These are phyloP conservation scores for Agrotis clavis DNA, from an alignment of 2,888 invertebrate genomes.

Conservation along the genomic window DNA sequence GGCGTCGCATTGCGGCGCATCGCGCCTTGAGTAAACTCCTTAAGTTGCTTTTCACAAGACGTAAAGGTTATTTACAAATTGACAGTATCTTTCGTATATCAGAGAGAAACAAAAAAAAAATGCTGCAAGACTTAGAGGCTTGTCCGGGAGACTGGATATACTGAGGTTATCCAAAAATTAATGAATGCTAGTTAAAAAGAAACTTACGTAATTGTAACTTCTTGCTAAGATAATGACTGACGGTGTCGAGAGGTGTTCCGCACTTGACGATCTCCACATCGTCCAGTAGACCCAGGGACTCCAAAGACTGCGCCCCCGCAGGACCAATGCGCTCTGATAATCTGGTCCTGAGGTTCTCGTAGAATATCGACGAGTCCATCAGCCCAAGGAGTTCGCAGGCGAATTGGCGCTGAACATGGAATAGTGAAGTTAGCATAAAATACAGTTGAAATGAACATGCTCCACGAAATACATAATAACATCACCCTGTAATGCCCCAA, in stretches of 20 bases:
- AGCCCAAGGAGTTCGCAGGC: constrained; percentile 96
- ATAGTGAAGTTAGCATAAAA: background rate
- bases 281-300: constrained; percentile 96
- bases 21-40: too few species aligned
- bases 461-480: too few species aligned
- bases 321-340: constrained; percentile 95
- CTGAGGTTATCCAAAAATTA: too few species aligned
- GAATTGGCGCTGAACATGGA: constrained; percentile 93
- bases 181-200: background rate
- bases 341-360: constrained; percentile 97
- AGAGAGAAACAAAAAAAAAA: too few species aligned
- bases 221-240: constrained; percentile 96
- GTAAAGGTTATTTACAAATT: too few species aligned
- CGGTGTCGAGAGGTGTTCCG: constrained; percentile 97
- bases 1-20: too few species aligned
- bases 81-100: too few species aligned
- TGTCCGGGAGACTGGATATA: too few species aligned
- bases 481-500: too few species aligned
- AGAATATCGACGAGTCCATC: constrained; percentile 96
- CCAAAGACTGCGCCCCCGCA: constrained; percentile 94
- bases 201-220: constrained; percentile 94
- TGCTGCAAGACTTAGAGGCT: too few species aligned
- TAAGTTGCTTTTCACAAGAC: too few species aligned
- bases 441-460: background rate
- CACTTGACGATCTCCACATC: constrained; percentile 96